Evolutionary conservation across 2,113 vertebrate genomes (phyloP), one percentile per base, ranked within the genome.

Genomic region (Diglossa brunneiventris): DNA sequence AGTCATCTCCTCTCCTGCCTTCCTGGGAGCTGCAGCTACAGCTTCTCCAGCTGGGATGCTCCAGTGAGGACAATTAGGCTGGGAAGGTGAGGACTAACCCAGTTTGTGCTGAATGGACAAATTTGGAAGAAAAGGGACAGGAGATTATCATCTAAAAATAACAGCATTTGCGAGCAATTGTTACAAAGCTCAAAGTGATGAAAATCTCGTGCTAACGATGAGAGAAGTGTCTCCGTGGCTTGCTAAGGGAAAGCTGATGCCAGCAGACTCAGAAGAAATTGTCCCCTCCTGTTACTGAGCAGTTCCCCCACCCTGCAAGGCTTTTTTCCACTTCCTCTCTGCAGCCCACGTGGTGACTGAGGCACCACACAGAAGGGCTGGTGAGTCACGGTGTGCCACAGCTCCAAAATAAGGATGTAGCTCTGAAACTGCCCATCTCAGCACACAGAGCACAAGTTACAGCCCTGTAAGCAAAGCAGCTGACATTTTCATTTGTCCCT

Each of bases 371-470:
- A 83, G 68, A 39, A 31, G 61, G 69, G 84, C 85, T 92, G 83
- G 87, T 94, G 86, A 97, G 69, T 97, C 96, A 95, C 7, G 56
- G 58, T 56, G 58, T 72, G 66, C 76, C 76, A 66, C 85, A 75
- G 79, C 88, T 81, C 93, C 1, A 49, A 95, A 96, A 83, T 59
- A 83, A 95, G 90, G 88, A 90, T 89, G 77, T 75, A 50, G 30
- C 3, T 86, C 79, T 81, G 61, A 93, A 96, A 96, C 47, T 89
- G 79, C 86, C 37, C 39, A 11, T 27, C 90, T 96, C 92, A 97
- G 94, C 93, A 96, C 92, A 94, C 42, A 42, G 30, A 64, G 31
- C 7, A 66, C 27, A 55, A 72, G 21, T n/a, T 56, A 80, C n/a
- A 83, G 73, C 64, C 13, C 84, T 26, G 50, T 16, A 83, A 95